A percentile compares a stretch with the other conserved stretches of the same genome.
Evolutionary conservation across 1,140 invertebrate species (phyloP).

Genomic region (Euglossa dilemma): DNA sequence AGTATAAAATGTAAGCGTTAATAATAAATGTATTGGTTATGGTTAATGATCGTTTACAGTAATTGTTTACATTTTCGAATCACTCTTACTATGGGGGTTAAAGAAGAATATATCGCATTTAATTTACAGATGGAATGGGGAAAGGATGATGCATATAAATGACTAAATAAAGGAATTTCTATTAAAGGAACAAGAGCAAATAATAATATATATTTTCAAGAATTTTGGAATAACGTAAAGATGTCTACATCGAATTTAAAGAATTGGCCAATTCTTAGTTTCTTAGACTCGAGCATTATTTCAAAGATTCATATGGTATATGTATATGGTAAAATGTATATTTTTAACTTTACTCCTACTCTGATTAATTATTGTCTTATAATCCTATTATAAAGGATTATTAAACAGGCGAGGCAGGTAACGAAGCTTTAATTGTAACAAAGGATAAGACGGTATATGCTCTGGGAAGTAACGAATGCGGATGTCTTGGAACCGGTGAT

Average conservation of each 20-base stretch:
- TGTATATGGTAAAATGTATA: slow-evolving; percentile 35
- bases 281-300: slow-evolving; percentile 83
- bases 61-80: not conserved
- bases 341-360: not conserved
- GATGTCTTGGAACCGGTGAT: slow-evolving; percentile 86
- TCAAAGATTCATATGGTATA: slow-evolving; percentile 19
- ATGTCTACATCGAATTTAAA: slow-evolving; percentile 80
- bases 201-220: too few relatives aligned
- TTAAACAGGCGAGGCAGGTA: slow-evolving; percentile 82
- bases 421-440: slow-evolving; percentile 87
- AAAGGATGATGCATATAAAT: not conserved
- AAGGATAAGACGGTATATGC: slow-evolving; percentile 85
- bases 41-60: not conserved
- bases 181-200: not conserved
- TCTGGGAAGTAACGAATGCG: slow-evolving; percentile 84
- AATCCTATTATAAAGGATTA: not conserved
- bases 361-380: too few relatives aligned
- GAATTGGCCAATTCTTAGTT: slow-evolving; percentile 86
- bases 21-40: not conserved
- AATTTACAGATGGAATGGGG: not conserved
- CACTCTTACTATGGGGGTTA: not conserved
- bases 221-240: not conserved
- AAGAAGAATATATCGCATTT: not conserved
- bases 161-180: not conserved
- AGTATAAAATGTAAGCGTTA: not conserved